Conservation (phyloP, 2,888 invertebrate species). For the Drosophila dives region DNA sequence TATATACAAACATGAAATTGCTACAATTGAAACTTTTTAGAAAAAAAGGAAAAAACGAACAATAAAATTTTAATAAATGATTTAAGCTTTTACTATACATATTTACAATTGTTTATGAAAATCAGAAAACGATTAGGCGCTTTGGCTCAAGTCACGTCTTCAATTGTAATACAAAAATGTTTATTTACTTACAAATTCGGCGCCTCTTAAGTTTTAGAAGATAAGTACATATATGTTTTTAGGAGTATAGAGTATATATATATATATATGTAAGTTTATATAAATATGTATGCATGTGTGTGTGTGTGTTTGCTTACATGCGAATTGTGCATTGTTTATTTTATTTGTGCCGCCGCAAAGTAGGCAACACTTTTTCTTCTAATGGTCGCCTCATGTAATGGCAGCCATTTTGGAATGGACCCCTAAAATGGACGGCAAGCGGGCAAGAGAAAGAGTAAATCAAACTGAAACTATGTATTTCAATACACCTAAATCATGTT, state of each 20-base stretch:
- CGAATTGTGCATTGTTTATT: conserved; percentile 26
- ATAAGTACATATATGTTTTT: conserved; percentile 33
- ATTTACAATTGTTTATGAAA: conserved; percentile 40
- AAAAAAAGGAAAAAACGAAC: background rate
- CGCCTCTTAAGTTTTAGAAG: conserved; percentile 30
- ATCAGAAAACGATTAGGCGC: conserved; percentile 10
- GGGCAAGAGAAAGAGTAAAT: conserved; percentile 21
- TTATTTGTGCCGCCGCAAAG: conserved; percentile 46
- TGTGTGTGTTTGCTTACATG: conserved; percentile 26
- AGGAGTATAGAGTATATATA: conserved; percentile 26
- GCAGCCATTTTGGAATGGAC: conserved; percentile 49
- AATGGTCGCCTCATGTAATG: conserved; percentile 40
- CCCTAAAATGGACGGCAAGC: conserved; percentile 24
- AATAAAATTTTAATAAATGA: conserved; percentile 48
- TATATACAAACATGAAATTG: conserved; percentile 8
- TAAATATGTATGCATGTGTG: conserved; percentile 40
- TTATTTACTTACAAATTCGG: conserved; percentile 71
- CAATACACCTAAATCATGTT: conserved; percentile 81
- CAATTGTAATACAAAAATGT: conserved; percentile 59
- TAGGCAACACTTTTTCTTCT: conserved; percentile 41
- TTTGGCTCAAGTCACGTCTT: conserved; percentile 14
- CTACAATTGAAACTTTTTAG: conserved; percentile 16
- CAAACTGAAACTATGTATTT: conserved; percentile 66
- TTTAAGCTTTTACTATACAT: conserved; percentile 31
- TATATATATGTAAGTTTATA: conserved; percentile 11